Conservation (phyloP, 2,888 invertebrate species). For the Lacanobia wlatinum region DNA sequence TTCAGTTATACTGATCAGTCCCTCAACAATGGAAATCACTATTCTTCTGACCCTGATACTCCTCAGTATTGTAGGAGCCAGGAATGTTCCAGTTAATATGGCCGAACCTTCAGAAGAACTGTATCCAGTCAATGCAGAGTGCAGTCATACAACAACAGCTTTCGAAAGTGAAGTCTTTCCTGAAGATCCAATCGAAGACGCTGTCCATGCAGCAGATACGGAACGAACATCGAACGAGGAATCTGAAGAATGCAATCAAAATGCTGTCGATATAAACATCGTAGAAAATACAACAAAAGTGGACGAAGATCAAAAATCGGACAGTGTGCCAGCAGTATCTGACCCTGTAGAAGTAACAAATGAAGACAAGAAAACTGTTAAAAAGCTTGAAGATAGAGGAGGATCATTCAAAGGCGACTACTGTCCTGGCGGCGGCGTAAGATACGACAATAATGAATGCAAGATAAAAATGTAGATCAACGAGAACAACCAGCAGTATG, state of each 20-base stretch:
- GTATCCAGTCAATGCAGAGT: background rate
- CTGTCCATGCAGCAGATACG: background rate
- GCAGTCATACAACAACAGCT: background rate
- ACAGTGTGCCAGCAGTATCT: too few species aligned
- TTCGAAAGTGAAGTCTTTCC: background rate
- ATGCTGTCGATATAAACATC: background rate
- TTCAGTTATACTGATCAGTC: slow-evolving; percentile 35
- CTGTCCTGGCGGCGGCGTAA: background rate
- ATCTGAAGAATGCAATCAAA: background rate
- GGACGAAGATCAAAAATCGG: background rate
- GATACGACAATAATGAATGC: too few species aligned
- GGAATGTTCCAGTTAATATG: background rate
- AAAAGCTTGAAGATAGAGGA: background rate
- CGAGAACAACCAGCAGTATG: background rate
- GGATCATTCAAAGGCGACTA: accelerated
- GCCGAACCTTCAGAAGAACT: background rate
- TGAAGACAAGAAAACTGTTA: background rate
- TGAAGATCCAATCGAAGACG: background rate
- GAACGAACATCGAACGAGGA: background rate
- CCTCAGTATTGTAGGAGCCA: slow-evolving; percentile 26
- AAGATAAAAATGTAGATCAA: background rate
- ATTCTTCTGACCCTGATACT: slow-evolving; percentile 23
- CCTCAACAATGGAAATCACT: slow-evolving; percentile 28
- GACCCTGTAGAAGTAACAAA: background rate
- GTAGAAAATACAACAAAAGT: background rate